A percentile compares a stretch with the other conserved stretches of the same genome.
These are phyloP conservation scores for Atrichornis clamosus DNA, from an alignment of 2,113 vertebrate species.

Conservation along the genomic window DNA sequence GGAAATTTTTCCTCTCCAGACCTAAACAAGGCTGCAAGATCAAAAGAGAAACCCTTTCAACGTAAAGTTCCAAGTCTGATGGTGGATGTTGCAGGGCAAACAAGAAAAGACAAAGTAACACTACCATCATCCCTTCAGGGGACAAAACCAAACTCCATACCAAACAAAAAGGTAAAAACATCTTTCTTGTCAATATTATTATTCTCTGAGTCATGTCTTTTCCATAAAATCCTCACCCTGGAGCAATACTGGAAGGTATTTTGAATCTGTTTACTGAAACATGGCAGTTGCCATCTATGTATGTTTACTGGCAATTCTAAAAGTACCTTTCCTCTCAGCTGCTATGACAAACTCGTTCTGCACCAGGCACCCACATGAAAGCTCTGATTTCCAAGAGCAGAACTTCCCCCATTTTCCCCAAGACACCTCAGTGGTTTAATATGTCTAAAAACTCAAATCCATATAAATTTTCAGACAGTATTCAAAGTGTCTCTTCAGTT, in stretches of 20 bases:
- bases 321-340: not conserved
- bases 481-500: not conserved
- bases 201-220: not conserved
- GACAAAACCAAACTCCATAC: constrained; percentile 70
- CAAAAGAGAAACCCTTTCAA: not conserved
- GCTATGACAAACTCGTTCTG: not conserved
- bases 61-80: constrained; percentile 46
- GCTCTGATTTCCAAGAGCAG: not conserved
- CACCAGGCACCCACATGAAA: not conserved
- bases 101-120: constrained; percentile 74
- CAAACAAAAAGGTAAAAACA: constrained; percentile 76
- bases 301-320: not conserved
- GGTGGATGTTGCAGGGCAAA: constrained; percentile 75
- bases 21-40: not conserved
- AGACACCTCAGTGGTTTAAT: not conserved
- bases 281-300: not conserved
- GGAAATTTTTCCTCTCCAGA: constrained; percentile 34
- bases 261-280: not conserved
- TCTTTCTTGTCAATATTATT: not conserved
- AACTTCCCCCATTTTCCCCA: rapidly evolving
- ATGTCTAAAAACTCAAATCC: not conserved
- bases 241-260: not conserved
- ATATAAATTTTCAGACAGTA: not conserved
- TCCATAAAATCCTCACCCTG: not conserved
- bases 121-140: constrained; percentile 73